Percentiles rank a stretch among this genome's conserved stretches.
phyloP scores from a whole-genome alignment of 2,113 vertebrate species.

The Ailuropoda melanoleuca region DNA sequence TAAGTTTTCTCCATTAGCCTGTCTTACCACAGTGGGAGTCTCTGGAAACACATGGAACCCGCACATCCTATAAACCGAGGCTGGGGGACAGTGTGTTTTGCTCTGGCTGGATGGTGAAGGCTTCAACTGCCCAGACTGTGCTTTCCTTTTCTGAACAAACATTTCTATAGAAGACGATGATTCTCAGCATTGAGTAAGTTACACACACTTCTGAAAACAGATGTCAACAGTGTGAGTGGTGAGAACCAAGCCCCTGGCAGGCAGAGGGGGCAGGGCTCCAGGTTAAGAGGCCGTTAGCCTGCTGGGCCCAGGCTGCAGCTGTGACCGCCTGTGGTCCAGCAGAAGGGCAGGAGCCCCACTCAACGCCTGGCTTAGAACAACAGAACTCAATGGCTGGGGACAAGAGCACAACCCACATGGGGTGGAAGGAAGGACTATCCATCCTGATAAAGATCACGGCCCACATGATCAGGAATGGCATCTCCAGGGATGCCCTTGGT shows the following conservation, averaged over 20 bases:
- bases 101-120: conserved; percentile 4
- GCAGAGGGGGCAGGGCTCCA: conserved; percentile 7
- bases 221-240: conserved; percentile 55
- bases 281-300: background rate
- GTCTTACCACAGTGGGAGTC: background rate
- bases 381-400: background rate
- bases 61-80: background rate
- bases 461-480: background rate
- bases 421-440: background rate
- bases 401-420: background rate
- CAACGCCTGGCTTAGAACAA: background rate
- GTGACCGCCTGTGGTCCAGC: background rate
- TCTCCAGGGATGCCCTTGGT: background rate
- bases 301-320: background rate
- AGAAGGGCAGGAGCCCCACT: background rate
- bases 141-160: conserved; percentile 26
- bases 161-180: conserved; percentile 46
- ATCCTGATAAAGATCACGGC: background rate
- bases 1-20: conserved; percentile 57
- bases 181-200: conserved; percentile 65
- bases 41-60: background rate
- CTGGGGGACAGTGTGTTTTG: background rate
- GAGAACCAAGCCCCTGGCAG: conserved; percentile 28
- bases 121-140: background rate
- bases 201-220: conserved; percentile 16